These are phyloP conservation scores for Theristicus caerulescens DNA, from an alignment of 2,113 vertebrate genomes.

Conservation along the genomic window DNA sequence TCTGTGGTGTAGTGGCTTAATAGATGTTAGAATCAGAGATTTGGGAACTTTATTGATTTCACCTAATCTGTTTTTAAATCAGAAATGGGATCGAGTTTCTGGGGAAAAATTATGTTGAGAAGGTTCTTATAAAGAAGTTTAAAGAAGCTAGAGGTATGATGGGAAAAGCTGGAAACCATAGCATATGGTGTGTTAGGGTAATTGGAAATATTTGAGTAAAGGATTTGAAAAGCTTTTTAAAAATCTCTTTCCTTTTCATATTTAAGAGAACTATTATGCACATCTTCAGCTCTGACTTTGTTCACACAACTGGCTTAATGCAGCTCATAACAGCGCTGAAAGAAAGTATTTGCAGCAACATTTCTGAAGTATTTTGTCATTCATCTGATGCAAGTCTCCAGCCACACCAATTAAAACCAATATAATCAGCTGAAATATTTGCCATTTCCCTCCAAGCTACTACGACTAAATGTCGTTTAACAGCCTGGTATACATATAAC, in stretches of 20 bases:
- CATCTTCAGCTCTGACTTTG: background rate
- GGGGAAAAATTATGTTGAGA: background rate
- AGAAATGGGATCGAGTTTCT: background rate
- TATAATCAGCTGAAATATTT: background rate
- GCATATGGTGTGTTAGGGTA: background rate
- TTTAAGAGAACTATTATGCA: background rate
- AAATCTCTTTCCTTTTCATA: background rate
- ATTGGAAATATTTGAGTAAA: background rate
- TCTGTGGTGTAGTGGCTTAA: background rate
- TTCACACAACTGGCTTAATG: background rate
- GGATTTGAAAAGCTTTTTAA: background rate
- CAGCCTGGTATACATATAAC: background rate
- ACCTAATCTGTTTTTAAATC: background rate
- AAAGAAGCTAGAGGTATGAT: background rate
- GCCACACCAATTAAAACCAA: background rate
- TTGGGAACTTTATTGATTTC: background rate
- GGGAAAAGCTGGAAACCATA: background rate
- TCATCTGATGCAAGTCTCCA: background rate
- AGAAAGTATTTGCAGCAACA: background rate
- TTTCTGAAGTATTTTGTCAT: background rate
- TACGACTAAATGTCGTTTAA: background rate
- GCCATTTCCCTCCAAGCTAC: background rate
- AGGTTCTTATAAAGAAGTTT: background rate
- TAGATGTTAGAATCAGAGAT: background rate
- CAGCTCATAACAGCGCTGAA: background rate